Percentiles rank a stretch among this genome's conserved stretches.
Conservation (phyloP, 1,140 invertebrate species). For the Bombus picipes region DNA sequence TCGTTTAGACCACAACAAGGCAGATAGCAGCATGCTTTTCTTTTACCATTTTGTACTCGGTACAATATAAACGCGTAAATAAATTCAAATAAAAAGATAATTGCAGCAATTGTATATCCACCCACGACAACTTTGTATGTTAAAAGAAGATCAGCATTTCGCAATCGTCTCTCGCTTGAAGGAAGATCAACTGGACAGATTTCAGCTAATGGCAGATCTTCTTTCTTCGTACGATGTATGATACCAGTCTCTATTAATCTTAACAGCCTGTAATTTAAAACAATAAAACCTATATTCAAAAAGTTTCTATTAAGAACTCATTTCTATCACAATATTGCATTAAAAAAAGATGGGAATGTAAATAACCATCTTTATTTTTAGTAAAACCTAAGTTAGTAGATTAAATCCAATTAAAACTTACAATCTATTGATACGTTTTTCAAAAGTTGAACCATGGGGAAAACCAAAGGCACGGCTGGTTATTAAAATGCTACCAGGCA, state of each 20-base stretch:
- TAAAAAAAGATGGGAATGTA: neutral
- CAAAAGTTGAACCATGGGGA: conserved; percentile 84
- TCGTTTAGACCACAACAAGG: neutral
- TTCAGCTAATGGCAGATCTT: conserved; percentile 86
- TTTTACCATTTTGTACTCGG: conserved; percentile 11
- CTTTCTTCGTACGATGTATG: conserved; percentile 85
- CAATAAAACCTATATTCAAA: neutral
- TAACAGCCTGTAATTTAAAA: conserved; percentile 83
- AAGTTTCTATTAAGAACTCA: too few species aligned
- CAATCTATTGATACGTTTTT: conserved; percentile 46
- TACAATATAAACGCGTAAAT: conserved; percentile 28
- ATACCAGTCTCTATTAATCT: conserved; percentile 88
- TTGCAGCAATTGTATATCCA: conserved; percentile 84
- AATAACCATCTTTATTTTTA: neutral
- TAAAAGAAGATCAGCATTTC: conserved; percentile 86
- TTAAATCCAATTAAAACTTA: neutral
- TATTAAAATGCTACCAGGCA: conserved; percentile 85
- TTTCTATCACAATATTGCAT: neutral
- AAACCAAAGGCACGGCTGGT: conserved; percentile 88
- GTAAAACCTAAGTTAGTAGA: neutral
- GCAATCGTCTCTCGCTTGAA: conserved; percentile 89
- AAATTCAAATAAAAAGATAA: conserved; percentile 87
- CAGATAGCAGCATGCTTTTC: too few species aligned
- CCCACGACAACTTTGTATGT: conserved; percentile 88
- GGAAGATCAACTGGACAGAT: conserved; percentile 91